Base-by-base conservation (phyloP, 2,888 invertebrate species). In the Lasioglossum pauxillum region DNA sequence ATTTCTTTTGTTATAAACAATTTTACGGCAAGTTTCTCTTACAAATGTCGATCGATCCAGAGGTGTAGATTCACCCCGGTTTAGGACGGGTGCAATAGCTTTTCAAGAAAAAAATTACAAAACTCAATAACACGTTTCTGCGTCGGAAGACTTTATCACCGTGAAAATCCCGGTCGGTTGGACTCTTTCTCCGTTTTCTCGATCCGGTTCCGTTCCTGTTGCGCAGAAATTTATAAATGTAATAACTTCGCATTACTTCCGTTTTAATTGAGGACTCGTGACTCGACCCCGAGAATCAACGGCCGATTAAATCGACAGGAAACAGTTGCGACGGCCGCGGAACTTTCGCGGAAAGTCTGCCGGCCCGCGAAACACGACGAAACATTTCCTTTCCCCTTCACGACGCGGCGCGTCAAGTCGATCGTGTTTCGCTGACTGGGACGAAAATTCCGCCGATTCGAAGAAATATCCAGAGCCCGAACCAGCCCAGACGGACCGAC, bases 181-280 rank as follows among this genome's bases (percentile, higher is more conserved):
- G 23, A 8, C 23, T 23, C 49, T 23, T 53, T 23, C 49, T 23
- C 49, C 2, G 49, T 53, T 53, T 53, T 23, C 23, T 23, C 23
- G 53, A 23, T 53, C 53, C 53, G 23, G 8, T 53, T 53, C 8
- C 53, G 53, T 53, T 2, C 8, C 2, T 2, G 53, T 53, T 23
- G 23, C 53, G 23, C 23, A 23, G 23, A 53, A 53, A 53, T 53
- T 53, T 53, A 53, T 53, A 53, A 53, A 23, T 23, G 53, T 23
- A 53, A 53, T 53, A 53, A 53, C 53, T 53, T 53, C 53, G 53
- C 53, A 53, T 53, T 53, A 53, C 53, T 53, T 53, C 53, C 53
- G 8, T 23, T 23, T 53, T 53, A 53, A 53, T 53, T 53, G 53
- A 23, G 23, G 53, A 53, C 23, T 53, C 23, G 53, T 53, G 53